phyloP scores from a whole-genome alignment of 2,113 vertebrate species.

The Heteronetta atricapilla region DNA sequence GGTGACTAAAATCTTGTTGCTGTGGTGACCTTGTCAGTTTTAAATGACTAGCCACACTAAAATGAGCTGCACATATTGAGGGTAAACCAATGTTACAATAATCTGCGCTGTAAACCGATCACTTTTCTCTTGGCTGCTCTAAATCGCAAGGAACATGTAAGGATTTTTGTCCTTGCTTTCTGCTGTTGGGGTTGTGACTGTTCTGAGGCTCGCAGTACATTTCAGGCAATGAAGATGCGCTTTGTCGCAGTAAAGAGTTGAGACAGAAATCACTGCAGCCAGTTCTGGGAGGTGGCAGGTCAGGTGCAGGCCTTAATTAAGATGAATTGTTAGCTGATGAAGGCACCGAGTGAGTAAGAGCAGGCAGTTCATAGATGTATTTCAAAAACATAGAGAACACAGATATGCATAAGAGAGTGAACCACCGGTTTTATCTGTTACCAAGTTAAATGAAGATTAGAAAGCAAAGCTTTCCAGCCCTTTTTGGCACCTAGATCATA shows the following conservation, averaged over 20 bases:
- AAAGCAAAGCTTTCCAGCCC: neutral
- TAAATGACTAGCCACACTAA: slow-evolving; percentile 19
- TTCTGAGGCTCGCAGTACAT: neutral
- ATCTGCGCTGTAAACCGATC: neutral
- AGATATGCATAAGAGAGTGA: neutral
- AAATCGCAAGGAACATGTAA: neutral
- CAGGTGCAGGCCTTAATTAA: slow-evolving; percentile 27
- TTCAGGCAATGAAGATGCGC: neutral
- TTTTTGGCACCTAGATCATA: neutral
- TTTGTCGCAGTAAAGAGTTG: neutral
- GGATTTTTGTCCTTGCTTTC: neutral
- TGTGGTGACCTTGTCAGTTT: slow-evolving; percentile 49
- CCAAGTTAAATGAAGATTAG: neutral
- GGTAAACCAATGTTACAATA: neutral
- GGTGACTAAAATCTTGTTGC: slow-evolving; percentile 38
- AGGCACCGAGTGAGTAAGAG: neutral
- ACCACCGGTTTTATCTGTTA: neutral
- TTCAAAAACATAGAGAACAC: neutral
- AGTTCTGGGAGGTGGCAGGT: slow-evolving; percentile 3
- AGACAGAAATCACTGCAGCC: slow-evolving; percentile 8
- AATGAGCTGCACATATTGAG: neutral
- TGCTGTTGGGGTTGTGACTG: neutral
- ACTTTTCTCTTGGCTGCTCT: neutral
- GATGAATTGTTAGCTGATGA: slow-evolving; percentile 25
- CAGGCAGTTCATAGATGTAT: neutral